Conservation (phyloP, 2,888 invertebrate species). For the Hirtodrosophila alboralis region DNA sequence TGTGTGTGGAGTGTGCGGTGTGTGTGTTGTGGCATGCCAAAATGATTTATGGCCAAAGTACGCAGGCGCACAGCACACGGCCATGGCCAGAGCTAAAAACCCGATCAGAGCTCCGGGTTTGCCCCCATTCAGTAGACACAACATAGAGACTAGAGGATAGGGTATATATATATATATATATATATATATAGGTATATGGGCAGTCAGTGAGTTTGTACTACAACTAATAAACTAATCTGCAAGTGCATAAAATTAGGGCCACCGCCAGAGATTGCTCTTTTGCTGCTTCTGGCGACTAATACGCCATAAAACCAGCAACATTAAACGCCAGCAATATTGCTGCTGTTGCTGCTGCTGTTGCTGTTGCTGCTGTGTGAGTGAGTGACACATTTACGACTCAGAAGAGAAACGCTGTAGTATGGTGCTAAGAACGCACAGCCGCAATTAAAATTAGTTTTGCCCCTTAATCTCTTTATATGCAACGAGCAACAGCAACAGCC, state of each 20-base stretch:
- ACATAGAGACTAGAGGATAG: too few relatives aligned
- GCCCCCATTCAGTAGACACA: too few relatives aligned
- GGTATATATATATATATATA: too few relatives aligned
- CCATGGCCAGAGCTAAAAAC: constrained; percentile 52
- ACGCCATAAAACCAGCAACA: constrained; percentile 61
- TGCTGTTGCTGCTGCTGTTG: constrained; percentile 7
- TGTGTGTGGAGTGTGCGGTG: too few relatives aligned
- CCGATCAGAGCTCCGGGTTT: constrained; percentile 48
- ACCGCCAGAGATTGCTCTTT: constrained; percentile 55
- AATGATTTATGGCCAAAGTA: constrained; percentile 82
- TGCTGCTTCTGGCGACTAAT: constrained; percentile 57
- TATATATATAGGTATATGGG: constrained; percentile 6
- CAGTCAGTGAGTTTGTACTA: constrained; percentile 74
- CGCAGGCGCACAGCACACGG: constrained; percentile 76
- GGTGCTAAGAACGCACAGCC: constrained; percentile 38
- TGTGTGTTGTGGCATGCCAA: constrained; percentile 74
- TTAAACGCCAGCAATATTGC: constrained; percentile 39
- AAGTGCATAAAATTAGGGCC: constrained; percentile 80
- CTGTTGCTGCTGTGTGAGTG: constrained; percentile 43
- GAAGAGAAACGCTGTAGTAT: constrained; percentile 30
- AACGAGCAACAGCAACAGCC: constrained; percentile 13
- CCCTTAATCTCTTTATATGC: constrained; percentile 75
- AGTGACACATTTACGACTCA: constrained; percentile 75
- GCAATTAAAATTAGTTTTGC: constrained; percentile 78
- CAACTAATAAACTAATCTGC: constrained; percentile 80